Evolutionary conservation across 2,797 vertebrate genomes (phyloP), one percentile per base, ranked within the genome.

Genomic region (Acanthurus tractus): DNA sequence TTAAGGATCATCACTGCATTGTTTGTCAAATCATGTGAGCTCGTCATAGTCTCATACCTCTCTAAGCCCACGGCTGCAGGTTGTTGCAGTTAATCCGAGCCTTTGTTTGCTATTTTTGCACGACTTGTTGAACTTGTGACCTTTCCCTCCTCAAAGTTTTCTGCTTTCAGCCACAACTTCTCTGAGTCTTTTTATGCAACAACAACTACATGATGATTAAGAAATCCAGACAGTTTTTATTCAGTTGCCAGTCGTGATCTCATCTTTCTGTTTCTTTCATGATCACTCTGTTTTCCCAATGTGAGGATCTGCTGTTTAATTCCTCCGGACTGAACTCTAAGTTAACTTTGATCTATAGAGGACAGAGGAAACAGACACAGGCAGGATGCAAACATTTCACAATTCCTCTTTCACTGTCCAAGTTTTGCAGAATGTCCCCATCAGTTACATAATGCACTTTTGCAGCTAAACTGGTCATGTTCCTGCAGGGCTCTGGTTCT

Each of bases 101-200:
- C 59, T 63, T 63, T 61, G 66, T 79, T 70, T 77, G 44, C 69
- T 76, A 63, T 78, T 74, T 63, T 22, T 82, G 55, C 45, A 3
- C 0, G 36, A 69, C 76, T 55, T 55, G 67, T 69, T 38, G 29
- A 70, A 62, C 72, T 50, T 36, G 15, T 63, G 81, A 78, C 44
- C 61, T 69, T 29, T 40, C 20, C 20, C 0, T 3, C 18, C 49
- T 75, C 64, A 38, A 44, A 23, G 18, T 20, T 11, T 49, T 38
- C 55, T 25, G 36, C 61, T 46, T 4, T 22, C n/a, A 29, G 15
- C 57, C 6, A 4, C 42, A 38, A 13, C 25, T 34, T 15, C 23
- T 29, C 18, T 36, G 25, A 50, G 38, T 59, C 46, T 13, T 38
- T 46, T 70, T 18, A 11, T 17, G 6, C 17, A 20, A 40, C 22